Base-by-base conservation (phyloP, 2,113 vertebrate genomes). In the Nesoenas mayeri region DNA sequence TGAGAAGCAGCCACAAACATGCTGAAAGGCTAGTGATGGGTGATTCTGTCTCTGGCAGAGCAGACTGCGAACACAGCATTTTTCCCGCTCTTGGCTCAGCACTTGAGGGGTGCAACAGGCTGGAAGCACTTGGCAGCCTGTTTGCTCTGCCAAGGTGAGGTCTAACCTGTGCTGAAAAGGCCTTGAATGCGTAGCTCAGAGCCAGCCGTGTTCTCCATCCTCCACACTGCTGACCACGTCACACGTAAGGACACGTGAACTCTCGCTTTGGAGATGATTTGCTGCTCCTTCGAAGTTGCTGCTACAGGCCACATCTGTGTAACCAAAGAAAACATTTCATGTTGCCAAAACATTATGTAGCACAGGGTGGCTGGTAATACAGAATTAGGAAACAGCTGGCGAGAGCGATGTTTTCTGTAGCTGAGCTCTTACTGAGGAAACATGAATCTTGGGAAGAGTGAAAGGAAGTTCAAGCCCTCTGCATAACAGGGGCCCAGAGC, bases 91-190 rank as follows among this genome's bases (percentile, higher is more conserved):
- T 25, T 4, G 4, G 17, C 38, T 22, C 47, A 15, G 74, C 16
- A 7, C 32, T 0, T 9, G 9, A 38, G 53, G 28, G 17, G 9
- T 0, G 34, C 14, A 0, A 24, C 1, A 25, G 20, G 11, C 28
- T 67, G 18, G n/a, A 17, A 34, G 28, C 38, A 5, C 57, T n/a
- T 18, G 6, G 57, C 22, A 14, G 9, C 2, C 40, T 0, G 0
- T 36, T 22, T 21, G 29, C 79, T 31, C 29, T 40, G 48, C 34
- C 3, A 21, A 75, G 54, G 38, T 3, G 78, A 44, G 31, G 29
- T 40, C 48, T 24, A 15, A 18, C 21, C 51, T 32, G 53, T 10
- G 61, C 47, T 16, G 58, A 15, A 2, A 3, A 5, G 58, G 20
- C 36, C 60, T 31, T 6, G 6, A 21, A 26, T 1, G 7, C 32